Base-by-base conservation (phyloP, 2,888 invertebrate species). In the Patella depressa region DNA sequence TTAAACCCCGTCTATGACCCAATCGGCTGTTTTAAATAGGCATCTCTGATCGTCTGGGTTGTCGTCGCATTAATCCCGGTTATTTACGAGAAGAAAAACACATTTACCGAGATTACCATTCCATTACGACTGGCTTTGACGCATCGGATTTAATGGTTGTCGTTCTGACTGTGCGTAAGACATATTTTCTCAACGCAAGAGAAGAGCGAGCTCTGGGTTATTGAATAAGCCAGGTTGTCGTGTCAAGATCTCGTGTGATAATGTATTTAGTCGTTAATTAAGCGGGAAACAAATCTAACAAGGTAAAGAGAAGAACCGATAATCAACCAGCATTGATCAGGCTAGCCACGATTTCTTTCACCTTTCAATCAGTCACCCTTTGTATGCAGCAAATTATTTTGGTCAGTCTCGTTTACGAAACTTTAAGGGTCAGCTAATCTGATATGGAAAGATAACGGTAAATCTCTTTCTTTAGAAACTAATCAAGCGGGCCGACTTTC, bases 381-480 rank as follows among this genome's bases (percentile, higher is more conserved):
- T 65, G 65, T 65, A 24, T 24, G 65, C 65, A 65, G 19, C 65
- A 65, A 65, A 65, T 65, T 65, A 65, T 65, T 65, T 65, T 65
- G 65, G 65, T 65, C 65, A 65, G 65, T 65, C 24, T 65, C 65
- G 65, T 65, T 65, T 65, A 65, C 65, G 19, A 19, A 65, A 65
- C 24, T 65, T 65, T 24, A 19, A 65, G 65, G 73, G 73, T 76
- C 76, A 73, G 72, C 65, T 76, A 76, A 76, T 71, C 59, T 57
- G 76, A 76, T 76, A 72, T 72, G 53, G 72, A 73, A 69, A 69
- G 73, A 59, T 76, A 71, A 76, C 72, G 69, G 34, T 53, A 73
- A 73, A 76, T 76, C 72, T 55, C 65, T 59, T 76, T 76, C 72
- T 72, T 65, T n/a, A 65, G 73, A 57, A 69, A 72, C 73, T 76